These are phyloP conservation scores for Sebastes jordani DNA, from an alignment of 2,797 vertebrate genomes.

Conservation along the genomic window DNA sequence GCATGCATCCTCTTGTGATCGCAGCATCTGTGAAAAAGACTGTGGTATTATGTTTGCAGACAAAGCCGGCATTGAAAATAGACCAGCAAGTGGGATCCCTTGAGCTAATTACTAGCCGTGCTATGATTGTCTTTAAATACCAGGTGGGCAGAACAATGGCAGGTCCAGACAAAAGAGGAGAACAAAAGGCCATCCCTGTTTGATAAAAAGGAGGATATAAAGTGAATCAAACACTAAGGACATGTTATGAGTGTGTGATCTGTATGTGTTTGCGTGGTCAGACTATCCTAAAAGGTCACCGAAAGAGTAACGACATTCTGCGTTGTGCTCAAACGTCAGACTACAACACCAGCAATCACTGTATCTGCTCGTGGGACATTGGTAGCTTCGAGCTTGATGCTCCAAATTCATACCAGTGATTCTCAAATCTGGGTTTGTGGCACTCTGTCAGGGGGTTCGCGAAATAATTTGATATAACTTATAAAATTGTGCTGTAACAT, in stretches of 20 bases:
- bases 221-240: constrained; percentile 45
- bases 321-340: not conserved
- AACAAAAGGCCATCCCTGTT: constrained; percentile 57
- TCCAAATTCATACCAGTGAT: not conserved
- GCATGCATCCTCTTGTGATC: constrained; percentile 30
- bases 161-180: constrained; percentile 41
- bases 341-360: not conserved
- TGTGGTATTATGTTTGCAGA: constrained; percentile 50
- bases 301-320: not conserved
- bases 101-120: constrained; percentile 62
- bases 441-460: too few relatives aligned
- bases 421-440: too few relatives aligned
- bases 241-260: constrained; percentile 4
- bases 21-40: constrained; percentile 25
- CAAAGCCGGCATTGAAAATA: constrained; percentile 61
- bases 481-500: too few relatives aligned
- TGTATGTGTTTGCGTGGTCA: constrained; percentile 8
- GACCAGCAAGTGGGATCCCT: constrained; percentile 47
- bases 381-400: not conserved
- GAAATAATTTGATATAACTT: too few relatives aligned
- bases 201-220: constrained; percentile 45
- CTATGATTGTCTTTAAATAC: constrained; percentile 64
- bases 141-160: constrained; percentile 65
- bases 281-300: constrained; percentile 21
- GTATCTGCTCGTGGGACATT: not conserved